These are phyloP conservation scores for Xenopus petersii DNA, from an alignment of 2,797 vertebrate genomes.

Conservation along the genomic window DNA sequence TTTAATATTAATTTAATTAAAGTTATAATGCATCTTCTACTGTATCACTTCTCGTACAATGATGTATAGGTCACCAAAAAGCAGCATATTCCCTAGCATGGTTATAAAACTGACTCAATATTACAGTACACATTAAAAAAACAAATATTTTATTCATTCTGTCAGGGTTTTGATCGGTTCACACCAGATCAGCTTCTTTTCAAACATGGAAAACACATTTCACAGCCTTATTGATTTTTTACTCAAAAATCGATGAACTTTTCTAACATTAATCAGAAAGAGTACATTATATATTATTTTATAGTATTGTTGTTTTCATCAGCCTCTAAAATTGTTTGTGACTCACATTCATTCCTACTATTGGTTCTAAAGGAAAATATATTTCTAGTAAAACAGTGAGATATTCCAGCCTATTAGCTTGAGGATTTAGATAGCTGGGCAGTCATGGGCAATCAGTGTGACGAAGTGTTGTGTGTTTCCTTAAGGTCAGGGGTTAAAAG, in stretches of 20 bases:
- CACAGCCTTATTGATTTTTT: constrained; percentile 10
- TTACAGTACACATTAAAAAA: neutral
- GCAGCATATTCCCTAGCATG: too few species aligned
- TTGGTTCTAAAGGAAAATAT: neutral
- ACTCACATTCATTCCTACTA: neutral
- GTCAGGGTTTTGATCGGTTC: constrained; percentile 9
- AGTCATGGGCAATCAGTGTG: constrained; percentile 24
- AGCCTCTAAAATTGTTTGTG: constrained; percentile 1
- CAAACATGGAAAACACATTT: constrained; percentile 14
- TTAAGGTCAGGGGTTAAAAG: constrained; percentile 7
- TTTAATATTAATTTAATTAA: too few species aligned
- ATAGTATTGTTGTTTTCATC: neutral
- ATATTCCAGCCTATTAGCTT: constrained; percentile 10
- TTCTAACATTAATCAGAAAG: neutral
- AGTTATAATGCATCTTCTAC: too few species aligned
- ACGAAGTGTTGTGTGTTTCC: constrained; percentile 4
- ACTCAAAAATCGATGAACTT: constrained; percentile 2
- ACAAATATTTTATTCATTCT: neutral
- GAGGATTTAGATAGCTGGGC: neutral
- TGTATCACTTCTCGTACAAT: too few species aligned
- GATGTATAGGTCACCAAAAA: too few species aligned
- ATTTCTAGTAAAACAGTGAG: neutral
- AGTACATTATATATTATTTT: neutral
- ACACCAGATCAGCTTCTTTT: neutral
- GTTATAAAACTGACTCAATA: neutral